Evolutionary conservation across 2,797 vertebrate genomes (phyloP).

Genomic region (Cirrhinus mrigala): DNA sequence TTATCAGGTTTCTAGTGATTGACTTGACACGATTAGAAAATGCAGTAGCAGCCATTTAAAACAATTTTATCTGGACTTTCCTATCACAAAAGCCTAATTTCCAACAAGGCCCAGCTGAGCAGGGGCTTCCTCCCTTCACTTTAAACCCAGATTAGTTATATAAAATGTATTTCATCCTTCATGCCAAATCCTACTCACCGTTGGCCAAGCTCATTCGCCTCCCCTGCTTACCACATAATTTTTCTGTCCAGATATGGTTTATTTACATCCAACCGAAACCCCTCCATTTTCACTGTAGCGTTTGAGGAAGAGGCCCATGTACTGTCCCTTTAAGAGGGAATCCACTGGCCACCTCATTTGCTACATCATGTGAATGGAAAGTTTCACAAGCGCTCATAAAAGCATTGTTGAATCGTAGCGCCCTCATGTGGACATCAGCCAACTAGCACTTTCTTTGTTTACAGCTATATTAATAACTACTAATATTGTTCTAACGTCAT

Average conservation of each 20-base stretch:
- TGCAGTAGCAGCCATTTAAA: not conserved
- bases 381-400: slow-evolving; percentile 15
- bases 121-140: slow-evolving; percentile 30
- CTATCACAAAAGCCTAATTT: slow-evolving; percentile 13
- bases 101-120: not conserved
- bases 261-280: not conserved
- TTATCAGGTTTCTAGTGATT: slow-evolving; percentile 8
- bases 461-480: not conserved
- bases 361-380: slow-evolving; percentile 38
- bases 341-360: slow-evolving; percentile 19
- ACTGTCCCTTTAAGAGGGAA: slow-evolving; percentile 34
- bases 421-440: slow-evolving; percentile 23
- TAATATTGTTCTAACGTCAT: not conserved
- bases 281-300: slow-evolving; percentile 10
- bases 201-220: slow-evolving; percentile 26
- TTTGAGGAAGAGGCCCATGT: not conserved
- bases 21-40: not conserved
- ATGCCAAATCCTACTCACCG: slow-evolving; percentile 59
- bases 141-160: slow-evolving; percentile 73
- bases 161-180: slow-evolving; percentile 66
- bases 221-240: not conserved
- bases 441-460: slow-evolving; percentile 13
- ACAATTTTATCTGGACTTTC: not conserved
- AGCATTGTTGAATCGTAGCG: slow-evolving; percentile 8
- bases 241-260: slow-evolving; percentile 7